Evolutionary conservation across 2,888 invertebrate genomes (phyloP), one percentile per base, ranked within the genome.

Genomic region (Tetanocera ferruginea): DNA sequence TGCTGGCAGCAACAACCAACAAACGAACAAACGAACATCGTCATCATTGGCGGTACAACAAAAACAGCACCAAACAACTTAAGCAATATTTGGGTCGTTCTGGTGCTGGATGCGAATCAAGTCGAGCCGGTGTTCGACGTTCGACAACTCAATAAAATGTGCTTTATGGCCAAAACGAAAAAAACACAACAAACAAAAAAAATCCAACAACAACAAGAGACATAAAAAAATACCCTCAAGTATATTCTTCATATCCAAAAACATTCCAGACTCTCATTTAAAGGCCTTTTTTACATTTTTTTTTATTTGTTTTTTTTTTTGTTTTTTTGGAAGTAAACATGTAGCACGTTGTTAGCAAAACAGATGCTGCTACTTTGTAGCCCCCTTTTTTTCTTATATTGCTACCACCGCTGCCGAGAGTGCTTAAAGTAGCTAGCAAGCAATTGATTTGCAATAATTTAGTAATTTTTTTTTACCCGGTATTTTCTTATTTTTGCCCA

Each of bases 391-490:
- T 43, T 11, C 17, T 57, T 49, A 37, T 76, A 69, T 51, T 6
- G 31, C 49, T 71, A 51, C 3, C 67, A 43, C 64, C 31, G 17
- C 64, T 19, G 19, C 69, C 28, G 25, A 52, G 25, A 34, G 55
- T 55, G 34, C 55, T 75, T 67, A 67, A 75, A 57, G 67, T 37
- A 28, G 66, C 75, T 37, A 28, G 66, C 75, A 75, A 67, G 71
- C 86, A 88, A 88, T 88, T 88, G 88, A 88, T 88, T 88, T 88
- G 85, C 84, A 86, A 88, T 88, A 87, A 88, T 87, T 87, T 86
- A 85, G 84, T 83, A 85, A 43, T n/a, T 19, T 81, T 80, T 81
- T 76, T 80, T 78, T 79, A 78, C 34, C 55, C 31, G 51, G 49
- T 60, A 43, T 55, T 78, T 79, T 43, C 66, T 75, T 52, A 28